These are phyloP conservation scores for Aricia artaxerxes DNA, from an alignment of 2,888 invertebrate species.

Conservation along the genomic window DNA sequence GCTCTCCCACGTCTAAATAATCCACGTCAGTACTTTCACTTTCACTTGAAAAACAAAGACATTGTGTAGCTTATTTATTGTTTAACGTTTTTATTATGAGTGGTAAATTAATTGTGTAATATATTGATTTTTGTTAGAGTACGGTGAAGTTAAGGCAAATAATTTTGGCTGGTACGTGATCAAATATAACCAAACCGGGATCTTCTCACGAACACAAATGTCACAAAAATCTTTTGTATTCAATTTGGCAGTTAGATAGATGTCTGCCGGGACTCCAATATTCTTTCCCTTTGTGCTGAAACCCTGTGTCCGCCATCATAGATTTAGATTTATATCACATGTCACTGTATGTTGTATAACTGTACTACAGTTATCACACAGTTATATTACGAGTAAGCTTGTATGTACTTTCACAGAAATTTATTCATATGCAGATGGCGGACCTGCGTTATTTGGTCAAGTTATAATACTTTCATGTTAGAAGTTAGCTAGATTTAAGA, in stretches of 20 bases:
- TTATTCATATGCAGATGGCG: neutral
- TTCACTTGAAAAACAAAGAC: too few species aligned
- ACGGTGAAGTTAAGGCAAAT: neutral
- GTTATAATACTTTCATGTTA: too few species aligned
- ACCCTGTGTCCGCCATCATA: neutral
- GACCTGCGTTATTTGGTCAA: neutral
- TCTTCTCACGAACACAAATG: neutral
- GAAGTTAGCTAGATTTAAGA: too few species aligned
- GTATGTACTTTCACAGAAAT: too few species aligned
- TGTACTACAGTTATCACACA: neutral
- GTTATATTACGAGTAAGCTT: too few species aligned
- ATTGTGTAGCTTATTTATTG: too few species aligned
- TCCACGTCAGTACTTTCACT: too few species aligned
- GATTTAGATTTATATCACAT: neutral
- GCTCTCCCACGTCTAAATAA: too few species aligned
- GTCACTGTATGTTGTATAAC: neutral
- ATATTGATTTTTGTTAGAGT: too few species aligned
- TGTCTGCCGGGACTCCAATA: neutral
- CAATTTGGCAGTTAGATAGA: neutral
- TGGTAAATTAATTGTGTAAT: too few species aligned
- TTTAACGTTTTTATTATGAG: too few species aligned
- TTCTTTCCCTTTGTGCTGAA: neutral
- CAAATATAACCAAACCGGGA: neutral
- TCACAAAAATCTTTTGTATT: slow-evolving; percentile 6
- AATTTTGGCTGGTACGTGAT: neutral